phyloP scores from a whole-genome alignment of 2,888 invertebrate species.

The Polymixis lichenea region DNA sequence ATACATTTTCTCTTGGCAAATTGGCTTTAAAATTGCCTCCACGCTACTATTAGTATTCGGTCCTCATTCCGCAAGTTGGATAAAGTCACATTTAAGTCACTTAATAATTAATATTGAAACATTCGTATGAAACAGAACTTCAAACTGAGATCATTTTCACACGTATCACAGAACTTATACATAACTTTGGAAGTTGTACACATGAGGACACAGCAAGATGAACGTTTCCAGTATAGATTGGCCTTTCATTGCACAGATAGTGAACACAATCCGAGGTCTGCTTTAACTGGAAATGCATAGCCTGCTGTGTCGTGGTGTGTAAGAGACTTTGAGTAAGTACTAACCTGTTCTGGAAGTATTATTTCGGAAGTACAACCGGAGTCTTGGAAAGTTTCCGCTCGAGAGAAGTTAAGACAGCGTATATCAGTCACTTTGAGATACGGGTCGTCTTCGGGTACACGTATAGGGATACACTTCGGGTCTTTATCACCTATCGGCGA shows the following conservation, averaged over 20 bases:
- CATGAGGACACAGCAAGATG: neutral
- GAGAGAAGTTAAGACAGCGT: slow-evolving; percentile 82
- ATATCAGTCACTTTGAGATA: slow-evolving; percentile 83
- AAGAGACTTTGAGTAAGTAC: slow-evolving; percentile 47
- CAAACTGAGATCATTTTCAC: slow-evolving; percentile 68
- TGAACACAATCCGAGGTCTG: neutral
- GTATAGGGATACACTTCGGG: slow-evolving; percentile 78
- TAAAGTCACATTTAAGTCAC: slow-evolving; percentile 70
- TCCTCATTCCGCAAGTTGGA: slow-evolving; percentile 42
- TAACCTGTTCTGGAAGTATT: slow-evolving; percentile 80
- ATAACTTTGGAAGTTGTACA: slow-evolving; percentile 39
- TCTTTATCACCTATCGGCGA: slow-evolving; percentile 70
- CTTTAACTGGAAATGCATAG: neutral
- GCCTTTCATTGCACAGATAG: neutral
- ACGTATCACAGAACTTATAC: slow-evolving; percentile 65
- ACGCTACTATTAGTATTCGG: slow-evolving; percentile 65
- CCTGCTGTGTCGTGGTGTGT: slow-evolving; percentile 8
- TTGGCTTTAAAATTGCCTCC: slow-evolving; percentile 27
- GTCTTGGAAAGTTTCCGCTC: slow-evolving; percentile 85
- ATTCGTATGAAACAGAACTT: slow-evolving; percentile 60
- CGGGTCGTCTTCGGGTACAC: slow-evolving; percentile 80
- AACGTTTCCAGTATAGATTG: neutral
- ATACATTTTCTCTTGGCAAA: neutral
- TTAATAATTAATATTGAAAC: slow-evolving; percentile 71
- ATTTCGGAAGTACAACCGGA: slow-evolving; percentile 77